These are phyloP conservation scores for Gouania willdenowi DNA, from an alignment of 2,797 vertebrate species.

Conservation along the genomic window DNA sequence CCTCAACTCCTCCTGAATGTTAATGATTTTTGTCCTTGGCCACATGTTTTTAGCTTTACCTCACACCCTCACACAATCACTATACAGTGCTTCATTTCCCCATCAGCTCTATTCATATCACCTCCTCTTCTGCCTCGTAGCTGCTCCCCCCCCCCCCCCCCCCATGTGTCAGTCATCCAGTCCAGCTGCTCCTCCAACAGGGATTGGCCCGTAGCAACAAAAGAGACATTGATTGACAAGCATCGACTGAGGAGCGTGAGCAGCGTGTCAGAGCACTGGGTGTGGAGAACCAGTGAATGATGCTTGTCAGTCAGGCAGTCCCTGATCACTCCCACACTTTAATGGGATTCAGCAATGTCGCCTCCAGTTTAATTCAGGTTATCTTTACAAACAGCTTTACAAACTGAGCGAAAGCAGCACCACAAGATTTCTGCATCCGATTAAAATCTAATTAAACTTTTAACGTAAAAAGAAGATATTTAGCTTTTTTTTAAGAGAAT, in stretches of 20 bases:
- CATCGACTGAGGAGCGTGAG: constrained; percentile 19
- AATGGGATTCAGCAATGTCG: constrained; percentile 10
- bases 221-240: constrained; percentile 52
- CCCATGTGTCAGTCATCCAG: constrained; percentile 40
- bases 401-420: too few relatives aligned
- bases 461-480: too few relatives aligned
- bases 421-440: constrained; percentile 21
- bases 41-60: constrained; percentile 34
- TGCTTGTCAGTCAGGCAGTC: constrained; percentile 25
- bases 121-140: neutral
- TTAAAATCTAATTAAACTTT: constrained; percentile 35
- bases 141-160: neutral
- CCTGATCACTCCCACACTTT: constrained; percentile 12
- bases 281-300: constrained; percentile 5
- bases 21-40: constrained; percentile 46
- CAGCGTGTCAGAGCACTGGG: constrained; percentile 7
- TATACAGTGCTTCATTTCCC: neutral
- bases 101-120: constrained; percentile 2
- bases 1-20: constrained; percentile 34
- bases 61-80: constrained; percentile 13
- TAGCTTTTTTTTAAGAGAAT: too few relatives aligned
- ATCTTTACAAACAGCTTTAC: too few relatives aligned
- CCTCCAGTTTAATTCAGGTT: constrained; percentile 22
- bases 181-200: constrained; percentile 18
- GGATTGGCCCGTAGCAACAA: constrained; percentile 47